Conservation (phyloP, 2,113 vertebrate species). For the Promerops cafer region DNA sequence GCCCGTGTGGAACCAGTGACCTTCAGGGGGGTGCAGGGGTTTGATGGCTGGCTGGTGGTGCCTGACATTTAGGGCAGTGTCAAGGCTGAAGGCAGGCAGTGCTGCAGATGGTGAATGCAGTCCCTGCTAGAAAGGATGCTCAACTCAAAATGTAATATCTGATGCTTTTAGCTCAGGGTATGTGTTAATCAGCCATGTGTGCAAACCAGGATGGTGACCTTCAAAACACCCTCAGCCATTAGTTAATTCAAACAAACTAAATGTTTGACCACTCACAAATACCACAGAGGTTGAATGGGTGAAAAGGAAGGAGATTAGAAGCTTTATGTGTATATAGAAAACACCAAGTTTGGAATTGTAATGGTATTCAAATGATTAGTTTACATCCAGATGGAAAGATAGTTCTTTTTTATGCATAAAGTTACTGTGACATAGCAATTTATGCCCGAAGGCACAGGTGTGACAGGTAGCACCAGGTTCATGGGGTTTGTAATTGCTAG, state of each 20-base stretch:
- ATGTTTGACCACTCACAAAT: not conserved
- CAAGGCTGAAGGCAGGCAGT: not conserved
- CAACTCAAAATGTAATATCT: not conserved
- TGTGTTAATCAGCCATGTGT: conserved; percentile 6
- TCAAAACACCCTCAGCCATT: conserved; percentile 9
- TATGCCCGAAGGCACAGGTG: not conserved
- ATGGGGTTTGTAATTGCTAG: not conserved
- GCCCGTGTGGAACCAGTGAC: fast-evolving
- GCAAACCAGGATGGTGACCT: not conserved
- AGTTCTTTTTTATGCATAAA: not conserved
- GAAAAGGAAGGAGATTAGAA: not conserved
- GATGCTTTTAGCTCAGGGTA: conserved; percentile 6
- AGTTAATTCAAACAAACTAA: conserved; percentile 30
- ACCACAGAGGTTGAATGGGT: not conserved
- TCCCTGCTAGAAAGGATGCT: not conserved
- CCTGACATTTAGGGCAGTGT: not conserved
- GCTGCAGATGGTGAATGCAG: not conserved
- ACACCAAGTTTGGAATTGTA: not conserved
- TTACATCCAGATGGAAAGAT: not conserved
- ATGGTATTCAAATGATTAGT: not conserved
- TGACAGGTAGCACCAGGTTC: not conserved
- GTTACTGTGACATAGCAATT: not conserved
- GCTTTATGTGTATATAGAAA: not conserved
- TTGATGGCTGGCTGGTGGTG: not conserved
- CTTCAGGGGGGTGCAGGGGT: not conserved